phyloP scores from a whole-genome alignment of 1,140 invertebrate genomes.

The Platyscapa corneri region DNA sequence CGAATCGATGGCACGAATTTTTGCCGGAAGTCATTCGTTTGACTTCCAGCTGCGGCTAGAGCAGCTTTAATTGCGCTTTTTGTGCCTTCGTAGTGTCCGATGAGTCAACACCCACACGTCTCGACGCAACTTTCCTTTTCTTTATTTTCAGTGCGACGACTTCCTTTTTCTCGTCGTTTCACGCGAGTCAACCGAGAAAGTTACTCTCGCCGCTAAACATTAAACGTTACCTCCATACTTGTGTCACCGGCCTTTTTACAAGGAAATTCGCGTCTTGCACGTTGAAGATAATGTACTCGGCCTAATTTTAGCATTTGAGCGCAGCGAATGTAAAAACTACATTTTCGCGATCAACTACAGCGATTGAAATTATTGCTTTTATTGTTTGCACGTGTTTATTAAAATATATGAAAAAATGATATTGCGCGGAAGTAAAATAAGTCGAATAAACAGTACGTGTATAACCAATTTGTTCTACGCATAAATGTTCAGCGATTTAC shows the following conservation, averaged over 20 bases:
- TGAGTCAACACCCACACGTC: constrained; percentile 5
- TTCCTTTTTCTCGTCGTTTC: not conserved
- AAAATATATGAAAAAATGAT: not conserved
- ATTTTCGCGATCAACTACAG: too few relatives aligned
- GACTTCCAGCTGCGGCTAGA: not conserved
- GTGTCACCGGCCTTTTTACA: too few relatives aligned
- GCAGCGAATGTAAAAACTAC: too few relatives aligned
- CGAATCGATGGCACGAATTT: constrained; percentile 12
- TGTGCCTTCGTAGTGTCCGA: not conserved
- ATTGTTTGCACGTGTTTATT: not conserved
- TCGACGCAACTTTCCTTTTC: not conserved
- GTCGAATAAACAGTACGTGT: too few relatives aligned
- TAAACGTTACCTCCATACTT: not conserved
- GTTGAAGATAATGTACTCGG: not conserved
- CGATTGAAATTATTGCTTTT: not conserved
- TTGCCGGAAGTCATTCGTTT: constrained; percentile 7
- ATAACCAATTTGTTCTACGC: too few relatives aligned
- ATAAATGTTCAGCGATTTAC: too few relatives aligned
- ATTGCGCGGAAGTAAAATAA: too few relatives aligned
- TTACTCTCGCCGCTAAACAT: not conserved
- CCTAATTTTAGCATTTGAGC: too few relatives aligned
- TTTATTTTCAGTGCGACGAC: not conserved
- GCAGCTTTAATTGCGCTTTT: not conserved
- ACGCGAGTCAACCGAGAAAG: not conserved
- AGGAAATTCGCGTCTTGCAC: not conserved